These are phyloP conservation scores for Agrotis ipsilon DNA, from an alignment of 2,888 invertebrate genomes.

Conservation along the genomic window DNA sequence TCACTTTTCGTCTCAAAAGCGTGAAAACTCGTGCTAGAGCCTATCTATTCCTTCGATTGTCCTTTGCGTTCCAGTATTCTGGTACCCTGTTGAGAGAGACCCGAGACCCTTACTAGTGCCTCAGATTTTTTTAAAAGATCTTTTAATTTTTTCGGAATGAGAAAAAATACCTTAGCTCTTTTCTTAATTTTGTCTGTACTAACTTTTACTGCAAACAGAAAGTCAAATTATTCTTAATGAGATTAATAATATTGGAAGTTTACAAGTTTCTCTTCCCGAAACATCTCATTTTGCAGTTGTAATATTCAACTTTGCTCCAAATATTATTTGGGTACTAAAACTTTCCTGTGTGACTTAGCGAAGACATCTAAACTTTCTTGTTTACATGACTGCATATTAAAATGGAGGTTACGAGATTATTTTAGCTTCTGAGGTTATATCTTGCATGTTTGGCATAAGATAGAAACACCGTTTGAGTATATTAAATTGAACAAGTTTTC, in stretches of 20 bases:
- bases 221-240: slow-evolving; percentile 10
- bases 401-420: not conserved
- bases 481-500: too few relatives aligned
- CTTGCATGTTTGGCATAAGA: not conserved
- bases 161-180: not conserved
- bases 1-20: too few relatives aligned
- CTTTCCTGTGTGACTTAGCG: slow-evolving; percentile 8
- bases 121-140: too few relatives aligned
- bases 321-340: slow-evolving; percentile 29
- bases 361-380: slow-evolving; percentile 23
- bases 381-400: slow-evolving; percentile 15
- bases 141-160: not conserved
- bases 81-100: too few relatives aligned
- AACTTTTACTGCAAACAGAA: not conserved
- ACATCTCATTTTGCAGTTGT: slow-evolving; percentile 15
- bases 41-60: too few relatives aligned
- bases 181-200: not conserved
- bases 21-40: too few relatives aligned
- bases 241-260: slow-evolving; percentile 16
- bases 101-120: too few relatives aligned
- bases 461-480: too few relatives aligned
- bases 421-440: not conserved
- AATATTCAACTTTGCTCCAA: slow-evolving; percentile 24
- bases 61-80: too few relatives aligned
- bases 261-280: slow-evolving; percentile 9